A percentile compares a stretch with the other conserved stretches of the same genome.
Conservation (phyloP, 2,113 vertebrate species). For the Hylia prasina region DNA sequence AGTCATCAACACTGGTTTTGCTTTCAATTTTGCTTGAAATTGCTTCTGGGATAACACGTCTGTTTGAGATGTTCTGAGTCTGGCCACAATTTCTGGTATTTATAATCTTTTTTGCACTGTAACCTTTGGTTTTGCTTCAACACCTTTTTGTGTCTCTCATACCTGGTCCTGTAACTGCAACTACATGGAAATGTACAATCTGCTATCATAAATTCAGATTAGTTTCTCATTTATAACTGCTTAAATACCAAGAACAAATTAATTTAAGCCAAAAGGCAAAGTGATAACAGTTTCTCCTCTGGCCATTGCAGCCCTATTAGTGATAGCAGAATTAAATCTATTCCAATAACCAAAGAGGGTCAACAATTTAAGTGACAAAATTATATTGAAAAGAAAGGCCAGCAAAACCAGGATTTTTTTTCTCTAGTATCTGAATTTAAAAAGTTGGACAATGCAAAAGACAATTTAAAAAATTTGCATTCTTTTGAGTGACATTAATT, state of each 20-base stretch:
- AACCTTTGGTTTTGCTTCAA: background rate
- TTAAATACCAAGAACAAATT: background rate
- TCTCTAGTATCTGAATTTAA: background rate
- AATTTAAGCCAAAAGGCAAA: background rate
- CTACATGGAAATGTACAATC: background rate
- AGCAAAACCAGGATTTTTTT: background rate
- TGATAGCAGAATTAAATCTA: background rate
- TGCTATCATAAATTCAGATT: background rate
- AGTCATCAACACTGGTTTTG: background rate
- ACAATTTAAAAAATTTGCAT: background rate
- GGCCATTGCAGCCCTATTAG: accelerated
- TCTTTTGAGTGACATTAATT: background rate
- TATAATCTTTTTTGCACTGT: background rate
- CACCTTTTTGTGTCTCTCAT: background rate
- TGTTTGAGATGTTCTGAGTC: background rate
- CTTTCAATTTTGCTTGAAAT: background rate
- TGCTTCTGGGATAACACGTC: background rate
- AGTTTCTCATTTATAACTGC: background rate
- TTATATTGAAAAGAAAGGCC: background rate
- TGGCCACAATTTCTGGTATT: background rate
- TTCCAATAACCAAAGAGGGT: background rate
- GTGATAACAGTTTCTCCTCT: background rate
- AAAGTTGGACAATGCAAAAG: background rate
- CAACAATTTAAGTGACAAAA: background rate
- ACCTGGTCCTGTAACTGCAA: background rate